A percentile compares a stretch with the other conserved stretches of the same genome.
These are phyloP conservation scores for Graphium colonna DNA, from an alignment of 2,888 invertebrate species.

Conservation along the genomic window DNA sequence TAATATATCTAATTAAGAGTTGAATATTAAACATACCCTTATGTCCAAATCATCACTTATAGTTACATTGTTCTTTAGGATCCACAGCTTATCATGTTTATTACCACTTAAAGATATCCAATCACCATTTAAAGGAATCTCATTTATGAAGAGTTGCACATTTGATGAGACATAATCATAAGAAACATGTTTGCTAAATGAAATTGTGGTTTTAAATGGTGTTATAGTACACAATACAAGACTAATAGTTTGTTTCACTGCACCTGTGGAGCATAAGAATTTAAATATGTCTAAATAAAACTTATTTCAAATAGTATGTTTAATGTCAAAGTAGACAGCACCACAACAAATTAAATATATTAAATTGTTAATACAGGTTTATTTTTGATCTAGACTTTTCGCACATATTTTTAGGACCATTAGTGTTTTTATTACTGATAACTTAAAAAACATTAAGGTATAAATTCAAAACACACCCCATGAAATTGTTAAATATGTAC, in stretches of 20 bases:
- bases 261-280: conserved; percentile 38
- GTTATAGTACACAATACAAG: conserved; percentile 58
- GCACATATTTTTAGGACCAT: too few relatives aligned
- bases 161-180: conserved; percentile 43
- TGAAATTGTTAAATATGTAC: too few relatives aligned
- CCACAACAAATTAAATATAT: too few relatives aligned
- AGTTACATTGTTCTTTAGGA: conserved; percentile 45
- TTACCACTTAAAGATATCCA: conserved; percentile 67
- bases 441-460: too few relatives aligned
- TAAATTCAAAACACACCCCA: too few relatives aligned
- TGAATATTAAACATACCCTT: conserved; percentile 43
- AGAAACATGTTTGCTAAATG: conserved; percentile 61
- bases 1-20: too few relatives aligned
- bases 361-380: too few relatives aligned
- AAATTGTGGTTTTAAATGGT: conserved; percentile 50
- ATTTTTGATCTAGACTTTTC: too few relatives aligned
- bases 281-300: too few relatives aligned
- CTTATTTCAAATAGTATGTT: too few relatives aligned
- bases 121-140: conserved; percentile 42
- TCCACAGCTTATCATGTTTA: conserved; percentile 72
- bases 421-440: too few relatives aligned
- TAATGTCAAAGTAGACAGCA: too few relatives aligned
- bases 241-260: conserved; percentile 61
- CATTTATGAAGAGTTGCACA: conserved; percentile 46
- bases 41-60: conserved; percentile 44